Conservation (phyloP, 2,797 vertebrate genomes). For the Chaenodraco wilsoni region DNA sequence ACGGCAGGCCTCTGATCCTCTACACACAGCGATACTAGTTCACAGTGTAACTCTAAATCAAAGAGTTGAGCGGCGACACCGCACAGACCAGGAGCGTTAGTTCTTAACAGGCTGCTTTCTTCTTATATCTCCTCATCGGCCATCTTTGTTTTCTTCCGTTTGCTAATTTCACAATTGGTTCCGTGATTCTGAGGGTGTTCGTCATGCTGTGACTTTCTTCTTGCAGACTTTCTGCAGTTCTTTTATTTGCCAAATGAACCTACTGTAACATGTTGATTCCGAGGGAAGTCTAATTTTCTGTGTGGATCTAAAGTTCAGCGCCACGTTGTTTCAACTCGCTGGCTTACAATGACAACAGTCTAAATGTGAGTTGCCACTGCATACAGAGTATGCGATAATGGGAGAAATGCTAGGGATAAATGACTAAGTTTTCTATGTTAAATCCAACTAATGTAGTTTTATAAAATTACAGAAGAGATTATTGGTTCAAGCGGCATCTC, state of each 20-base stretch:
- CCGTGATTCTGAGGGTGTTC: constrained; percentile 22
- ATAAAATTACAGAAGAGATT: constrained; percentile 19
- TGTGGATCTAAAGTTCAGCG: constrained; percentile 40
- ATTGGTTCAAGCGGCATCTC: constrained; percentile 44
- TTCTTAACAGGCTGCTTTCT: constrained; percentile 27
- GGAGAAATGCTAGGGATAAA: constrained; percentile 15
- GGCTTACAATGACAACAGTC: constrained; percentile 3
- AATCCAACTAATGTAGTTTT: constrained; percentile 26
- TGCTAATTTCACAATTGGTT: constrained; percentile 2
- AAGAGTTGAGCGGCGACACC: constrained; percentile 63
- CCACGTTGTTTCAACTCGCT: constrained; percentile 15
- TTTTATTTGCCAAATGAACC: constrained; percentile 63
- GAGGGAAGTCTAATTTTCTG: constrained; percentile 23
- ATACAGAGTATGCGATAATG: constrained; percentile 9
- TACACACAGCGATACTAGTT: constrained; percentile 7
- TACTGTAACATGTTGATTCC: constrained; percentile 10
- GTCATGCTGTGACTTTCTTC: constrained; percentile 56
- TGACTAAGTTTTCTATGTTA: constrained; percentile 28
- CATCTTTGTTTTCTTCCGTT: constrained; percentile 12
- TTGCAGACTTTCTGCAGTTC: constrained; percentile 76
- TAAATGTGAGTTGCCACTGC: constrained; percentile 69
- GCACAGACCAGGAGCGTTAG: constrained; percentile 33
- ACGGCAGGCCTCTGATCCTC: constrained; percentile 80
- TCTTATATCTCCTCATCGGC: background rate
- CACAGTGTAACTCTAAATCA: constrained; percentile 64